Conservation (phyloP, 1,140 invertebrate species). For the Idris sp. region DNA sequence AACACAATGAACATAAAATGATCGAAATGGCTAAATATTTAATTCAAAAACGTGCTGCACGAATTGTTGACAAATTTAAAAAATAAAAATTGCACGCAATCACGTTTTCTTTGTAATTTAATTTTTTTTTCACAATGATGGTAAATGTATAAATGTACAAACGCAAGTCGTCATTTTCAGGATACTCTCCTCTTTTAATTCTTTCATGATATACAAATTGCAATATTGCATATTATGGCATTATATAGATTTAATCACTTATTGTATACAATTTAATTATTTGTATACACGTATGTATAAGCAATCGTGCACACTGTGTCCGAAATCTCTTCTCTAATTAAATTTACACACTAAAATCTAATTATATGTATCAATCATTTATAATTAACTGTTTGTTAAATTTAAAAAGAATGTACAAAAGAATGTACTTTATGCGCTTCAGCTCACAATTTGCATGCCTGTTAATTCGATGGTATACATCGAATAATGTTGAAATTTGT, state of each 20-base stretch:
- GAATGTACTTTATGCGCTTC: no score
- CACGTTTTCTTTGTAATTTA: not conserved
- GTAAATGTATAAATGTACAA: conserved; percentile 35
- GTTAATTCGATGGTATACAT: no score
- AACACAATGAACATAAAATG: conserved; percentile 7
- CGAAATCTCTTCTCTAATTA: conserved; percentile 16
- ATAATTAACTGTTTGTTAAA: not conserved
- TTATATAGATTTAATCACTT: conserved; percentile 70
- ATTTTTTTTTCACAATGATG: conserved; percentile 53
- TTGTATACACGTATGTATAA: conserved; percentile 62
- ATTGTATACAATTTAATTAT: conserved; percentile 69
- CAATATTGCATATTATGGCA: conserved; percentile 71
- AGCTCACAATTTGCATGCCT: no score
- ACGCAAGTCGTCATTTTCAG: conserved; percentile 60
- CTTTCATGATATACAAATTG: conserved; percentile 77
- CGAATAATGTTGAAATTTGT: no score
- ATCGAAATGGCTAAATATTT: not conserved
- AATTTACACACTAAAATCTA: no score
- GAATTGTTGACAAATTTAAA: no score
- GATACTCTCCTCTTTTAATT: conserved; percentile 74
- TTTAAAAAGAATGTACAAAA: conserved; percentile 18
- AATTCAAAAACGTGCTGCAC: conserved; percentile 10
- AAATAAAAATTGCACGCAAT: not conserved
- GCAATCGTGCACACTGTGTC: conserved; percentile 36
- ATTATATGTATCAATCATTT: not conserved